These are phyloP conservation scores for Rallus crepitans DNA, from an alignment of 2,797 vertebrate genomes.

Conservation along the genomic window DNA sequence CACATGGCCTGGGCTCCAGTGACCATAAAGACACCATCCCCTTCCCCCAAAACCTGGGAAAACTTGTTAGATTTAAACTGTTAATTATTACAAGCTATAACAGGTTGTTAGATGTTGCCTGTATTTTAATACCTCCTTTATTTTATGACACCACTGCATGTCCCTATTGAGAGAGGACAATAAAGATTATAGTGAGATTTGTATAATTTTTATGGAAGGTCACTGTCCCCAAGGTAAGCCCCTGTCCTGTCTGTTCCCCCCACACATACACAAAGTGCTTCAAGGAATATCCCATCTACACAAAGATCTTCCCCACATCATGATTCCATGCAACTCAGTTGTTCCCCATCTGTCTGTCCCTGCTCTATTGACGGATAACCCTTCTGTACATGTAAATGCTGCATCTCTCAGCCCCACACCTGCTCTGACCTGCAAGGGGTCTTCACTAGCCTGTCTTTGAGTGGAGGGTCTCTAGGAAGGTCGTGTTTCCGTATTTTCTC, in stretches of 20 bases:
- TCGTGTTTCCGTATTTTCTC: not conserved
- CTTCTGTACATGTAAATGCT: not conserved
- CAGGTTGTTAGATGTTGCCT: not conserved
- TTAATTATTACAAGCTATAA: not conserved
- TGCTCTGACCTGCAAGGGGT: not conserved
- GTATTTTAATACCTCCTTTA: not conserved
- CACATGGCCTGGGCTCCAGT: not conserved
- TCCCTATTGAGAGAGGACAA: not conserved
- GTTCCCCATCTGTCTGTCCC: not conserved
- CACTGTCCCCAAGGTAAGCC: not conserved
- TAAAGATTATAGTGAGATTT: not conserved
- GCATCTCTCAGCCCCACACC: not conserved
- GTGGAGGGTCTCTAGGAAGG: not conserved
- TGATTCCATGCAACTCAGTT: not conserved
- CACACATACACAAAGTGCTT: not conserved
- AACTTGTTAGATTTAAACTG: not conserved
- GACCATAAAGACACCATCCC: not conserved
- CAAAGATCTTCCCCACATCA: not conserved
- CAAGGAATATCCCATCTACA: not conserved
- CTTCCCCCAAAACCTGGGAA: not conserved
- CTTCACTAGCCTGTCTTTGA: not conserved
- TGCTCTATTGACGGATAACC: not conserved
- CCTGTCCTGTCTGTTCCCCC: accelerated
- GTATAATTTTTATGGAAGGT: not conserved
- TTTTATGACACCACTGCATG: not conserved